phyloP scores from a whole-genome alignment of 2,113 vertebrate genomes.

The Pollimyrus isidori region DNA sequence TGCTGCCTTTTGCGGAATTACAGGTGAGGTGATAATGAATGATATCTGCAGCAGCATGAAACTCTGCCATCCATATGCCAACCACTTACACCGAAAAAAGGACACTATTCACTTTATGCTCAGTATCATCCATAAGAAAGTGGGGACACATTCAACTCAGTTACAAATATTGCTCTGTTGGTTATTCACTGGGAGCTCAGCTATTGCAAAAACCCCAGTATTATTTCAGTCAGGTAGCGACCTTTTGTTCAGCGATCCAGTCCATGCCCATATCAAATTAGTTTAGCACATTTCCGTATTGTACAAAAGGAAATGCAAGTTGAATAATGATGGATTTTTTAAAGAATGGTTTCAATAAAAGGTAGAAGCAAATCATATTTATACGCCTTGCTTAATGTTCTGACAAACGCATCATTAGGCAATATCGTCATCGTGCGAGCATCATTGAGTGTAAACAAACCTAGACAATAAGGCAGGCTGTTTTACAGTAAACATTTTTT shows the following conservation, averaged over 20 bases:
- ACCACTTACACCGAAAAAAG: background rate
- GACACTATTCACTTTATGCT: background rate
- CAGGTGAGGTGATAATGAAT: conserved; percentile 10
- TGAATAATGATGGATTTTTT: background rate
- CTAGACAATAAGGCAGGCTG: background rate
- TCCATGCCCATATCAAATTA: background rate
- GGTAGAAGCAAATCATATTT: background rate
- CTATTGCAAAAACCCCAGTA: background rate
- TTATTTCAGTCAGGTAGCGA: background rate
- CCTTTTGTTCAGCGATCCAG: background rate
- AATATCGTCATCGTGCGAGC: background rate
- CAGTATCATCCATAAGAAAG: background rate
- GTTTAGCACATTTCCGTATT: background rate
- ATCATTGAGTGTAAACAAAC: background rate
- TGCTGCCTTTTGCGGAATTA: background rate
- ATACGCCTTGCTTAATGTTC: background rate
- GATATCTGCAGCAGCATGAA: conserved; percentile 5
- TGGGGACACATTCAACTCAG: background rate
- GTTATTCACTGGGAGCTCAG: background rate
- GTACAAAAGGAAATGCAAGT: background rate
- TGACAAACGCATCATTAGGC: background rate
- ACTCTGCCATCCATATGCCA: background rate
- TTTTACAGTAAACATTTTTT: background rate
- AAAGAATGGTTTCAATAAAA: background rate
- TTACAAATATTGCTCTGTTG: background rate